phyloP scores from a whole-genome alignment of 1,140 invertebrate genomes.

The Drosophila equinoxialis region DNA sequence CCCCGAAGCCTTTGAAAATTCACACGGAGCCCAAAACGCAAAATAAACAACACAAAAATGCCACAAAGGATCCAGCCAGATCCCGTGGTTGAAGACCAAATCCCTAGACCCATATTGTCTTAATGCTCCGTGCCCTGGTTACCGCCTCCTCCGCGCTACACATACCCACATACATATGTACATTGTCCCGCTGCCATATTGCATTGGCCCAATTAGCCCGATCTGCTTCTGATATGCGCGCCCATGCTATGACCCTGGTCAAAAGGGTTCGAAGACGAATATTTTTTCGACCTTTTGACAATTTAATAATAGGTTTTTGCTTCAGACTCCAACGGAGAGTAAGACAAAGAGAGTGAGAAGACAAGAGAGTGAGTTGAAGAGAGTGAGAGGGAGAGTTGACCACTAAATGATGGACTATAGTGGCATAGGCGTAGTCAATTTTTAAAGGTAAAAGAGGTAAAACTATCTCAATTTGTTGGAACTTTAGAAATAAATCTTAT shows the following conservation, averaged over 20 bases:
- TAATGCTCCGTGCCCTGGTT: conserved; percentile 67
- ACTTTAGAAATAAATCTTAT: too few relatives aligned
- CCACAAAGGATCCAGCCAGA: conserved; percentile 20
- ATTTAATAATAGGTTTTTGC: conserved; percentile 82
- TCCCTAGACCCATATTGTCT: conserved; percentile 64
- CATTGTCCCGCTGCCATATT: conserved; percentile 21
- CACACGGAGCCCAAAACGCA: conserved; percentile 76
- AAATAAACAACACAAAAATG: conserved; percentile 66
- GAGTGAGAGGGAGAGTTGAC: conserved; percentile 17
- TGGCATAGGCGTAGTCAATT: conserved; percentile 2
- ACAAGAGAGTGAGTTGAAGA: conserved; percentile 12
- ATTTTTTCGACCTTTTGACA: conserved; percentile 73
- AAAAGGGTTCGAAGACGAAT: conserved; percentile 32
- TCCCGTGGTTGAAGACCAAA: conserved; percentile 16
- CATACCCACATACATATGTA: neutral
- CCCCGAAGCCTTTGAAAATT: conserved; percentile 81
- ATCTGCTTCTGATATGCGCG: conserved; percentile 82
- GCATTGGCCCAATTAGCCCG: conserved; percentile 80
- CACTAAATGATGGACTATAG: conserved; percentile 67
- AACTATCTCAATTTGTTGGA: too few relatives aligned
- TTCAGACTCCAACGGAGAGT: conserved; percentile 1
- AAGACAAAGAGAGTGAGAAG: conserved; percentile 20
- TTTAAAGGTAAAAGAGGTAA: neutral
- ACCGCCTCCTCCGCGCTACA: conserved; percentile 32
- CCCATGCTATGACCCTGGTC: conserved; percentile 44